Base-by-base conservation (phyloP, 2,113 vertebrate genomes). In the Scopus umbretta region DNA sequence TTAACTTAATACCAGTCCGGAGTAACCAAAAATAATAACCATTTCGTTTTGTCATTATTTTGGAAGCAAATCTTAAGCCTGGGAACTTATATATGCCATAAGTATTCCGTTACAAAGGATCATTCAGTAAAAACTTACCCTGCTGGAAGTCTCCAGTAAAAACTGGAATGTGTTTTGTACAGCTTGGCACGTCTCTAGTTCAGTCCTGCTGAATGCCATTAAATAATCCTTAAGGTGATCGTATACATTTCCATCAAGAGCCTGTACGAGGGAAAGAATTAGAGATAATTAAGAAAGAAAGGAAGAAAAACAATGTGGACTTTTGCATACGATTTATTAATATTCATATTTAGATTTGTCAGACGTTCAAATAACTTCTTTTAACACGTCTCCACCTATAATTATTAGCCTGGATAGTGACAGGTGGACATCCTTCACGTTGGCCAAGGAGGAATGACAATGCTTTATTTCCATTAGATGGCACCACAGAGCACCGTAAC, bases 121-220 rank as follows among this genome's bases (percentile, higher is more conserved):
- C 79, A 76, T 55, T 79, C 42, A 62, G 81, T 47, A 59, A 59
- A 81, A 83, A 85, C 99, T 99, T 97, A 99, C 99, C 98, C 99
- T 98, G 97, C 98, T 99, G 94, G 99, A 99, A 96, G 99, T 99
- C 97, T 99, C 99, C 98, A 99, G 98, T 89, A 99, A 98, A 96
- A 99, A 99, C 96, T 99, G 99, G 98, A 99, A 99, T 26, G 99
- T 99, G 97, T 98, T 99, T 94, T 99, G 99, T 86, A 99, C 97
- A 88, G 99, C 98, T 97, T 99, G 99, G 88, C 99, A 99, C 14
- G 98, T 98, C 97, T 99, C 99, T 84, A 99, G 98, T 72, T 99
- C 99, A 36, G 99, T 99, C 71, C 98, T 98, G 98, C 98, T 99
- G 97, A 99, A 98, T n/a, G 98, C 98, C 90, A 98, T 98, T 97